Base-by-base conservation (phyloP, 2,797 vertebrate species). In the Pelochelys cantorii region DNA sequence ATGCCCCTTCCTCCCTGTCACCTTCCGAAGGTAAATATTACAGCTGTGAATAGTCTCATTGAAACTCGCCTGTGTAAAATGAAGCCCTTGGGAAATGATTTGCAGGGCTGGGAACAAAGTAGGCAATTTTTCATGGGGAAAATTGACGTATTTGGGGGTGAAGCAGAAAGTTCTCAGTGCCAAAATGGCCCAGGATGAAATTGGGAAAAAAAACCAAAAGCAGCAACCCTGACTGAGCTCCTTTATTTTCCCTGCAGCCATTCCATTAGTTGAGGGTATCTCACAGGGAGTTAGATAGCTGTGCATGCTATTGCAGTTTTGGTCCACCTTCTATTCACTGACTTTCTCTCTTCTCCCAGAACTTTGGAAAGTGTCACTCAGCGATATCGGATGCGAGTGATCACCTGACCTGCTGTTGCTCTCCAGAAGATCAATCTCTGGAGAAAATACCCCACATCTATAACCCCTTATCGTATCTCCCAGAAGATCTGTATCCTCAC, bases 321-420 rank as follows among this genome's bases (percentile, higher is more conserved):
- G 42, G 78, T 56, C 75, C 1, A 85, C 74, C 74, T 96, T 90
- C 95, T 79, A 94, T 89, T 91, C 86, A 31, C 57, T 94, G 93
- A 77, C 94, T 94, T 95, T 95, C 90, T 97, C 83, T 97, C 83
- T 97, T 88, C 84, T 97, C 94, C 62, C 98, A 99, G 99, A 98
- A 98, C 98, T 98, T 98, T 98, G 98, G 98, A 98, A 98, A 97
- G 96, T 97, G 95, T 94, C 98, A 97, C 98, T 96, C 99, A 97
- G 98, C 98, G 97, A 93, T 98, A 97, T 94, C 98, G 97, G 98
- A 98, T 97, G 98, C 98, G 91, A 97, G 98, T 96, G 98, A 98
- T 97, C 98, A 98, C 98, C 97, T 99, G 98, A 99, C 96, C 97
- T 97, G 97, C 96, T 98, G 97, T 91, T 98, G 97, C 92, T 90